phyloP scores from a whole-genome alignment of 2,797 vertebrate genomes.

The Pangasius krempfi region DNA sequence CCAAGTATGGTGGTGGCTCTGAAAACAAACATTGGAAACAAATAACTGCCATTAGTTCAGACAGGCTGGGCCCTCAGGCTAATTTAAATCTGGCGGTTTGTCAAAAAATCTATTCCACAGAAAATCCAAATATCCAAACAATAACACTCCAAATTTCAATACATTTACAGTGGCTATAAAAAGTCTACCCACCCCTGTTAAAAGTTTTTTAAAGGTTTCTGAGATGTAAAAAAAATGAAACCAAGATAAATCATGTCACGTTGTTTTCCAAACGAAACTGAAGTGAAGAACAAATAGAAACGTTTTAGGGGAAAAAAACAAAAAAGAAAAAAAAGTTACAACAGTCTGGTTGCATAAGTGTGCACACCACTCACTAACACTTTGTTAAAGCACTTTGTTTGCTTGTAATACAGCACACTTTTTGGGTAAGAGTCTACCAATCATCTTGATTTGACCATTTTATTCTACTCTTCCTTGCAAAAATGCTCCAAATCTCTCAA shows the following conservation, averaged over 20 bases:
- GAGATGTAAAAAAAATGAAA: background rate
- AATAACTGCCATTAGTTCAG: background rate
- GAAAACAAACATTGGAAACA: conserved; percentile 31
- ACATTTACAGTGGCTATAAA: background rate
- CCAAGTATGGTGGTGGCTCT: conserved; percentile 92
- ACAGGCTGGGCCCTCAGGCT: background rate
- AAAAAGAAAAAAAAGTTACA: background rate
- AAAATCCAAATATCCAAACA: background rate
- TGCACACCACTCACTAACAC: background rate
- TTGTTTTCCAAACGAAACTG: background rate
- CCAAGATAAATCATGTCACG: background rate
- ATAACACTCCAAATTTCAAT: no score
- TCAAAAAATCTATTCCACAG: background rate
- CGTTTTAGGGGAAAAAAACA: background rate
- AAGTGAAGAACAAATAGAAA: background rate
- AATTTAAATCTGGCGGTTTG: no score
- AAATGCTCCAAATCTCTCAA: background rate
- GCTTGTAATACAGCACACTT: background rate
- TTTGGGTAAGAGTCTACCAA: no score
- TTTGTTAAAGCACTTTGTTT: background rate
- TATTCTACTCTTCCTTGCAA: background rate
- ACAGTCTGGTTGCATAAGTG: background rate
- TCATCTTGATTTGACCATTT: background rate
- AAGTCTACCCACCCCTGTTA: background rate
- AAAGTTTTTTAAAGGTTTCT: background rate